Evolutionary conservation across 2,888 invertebrate genomes (phyloP).

Genomic region (Tiliacea citrago): DNA sequence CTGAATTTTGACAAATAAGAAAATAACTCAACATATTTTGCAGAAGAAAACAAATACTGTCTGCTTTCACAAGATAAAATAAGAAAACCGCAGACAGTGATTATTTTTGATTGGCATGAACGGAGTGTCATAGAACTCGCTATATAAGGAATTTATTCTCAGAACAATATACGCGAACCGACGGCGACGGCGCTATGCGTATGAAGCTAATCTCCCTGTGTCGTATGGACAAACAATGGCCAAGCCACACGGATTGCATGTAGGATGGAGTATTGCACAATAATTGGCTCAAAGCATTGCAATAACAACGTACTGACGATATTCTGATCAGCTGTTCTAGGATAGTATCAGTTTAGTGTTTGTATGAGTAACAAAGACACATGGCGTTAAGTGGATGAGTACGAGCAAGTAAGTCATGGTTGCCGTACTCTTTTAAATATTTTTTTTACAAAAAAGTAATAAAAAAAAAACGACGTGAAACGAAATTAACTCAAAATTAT

Average conservation of each 20-base stretch:
- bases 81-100: background rate
- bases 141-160: background rate
- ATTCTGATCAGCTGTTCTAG: background rate
- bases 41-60: background rate
- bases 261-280: background rate
- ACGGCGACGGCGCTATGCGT: background rate
- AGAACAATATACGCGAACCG: background rate
- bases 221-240: background rate
- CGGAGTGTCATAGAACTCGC: background rate
- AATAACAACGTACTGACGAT: background rate
- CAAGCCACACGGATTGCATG: background rate
- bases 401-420: background rate
- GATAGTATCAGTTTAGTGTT: background rate
- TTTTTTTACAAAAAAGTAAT: too few relatives aligned
- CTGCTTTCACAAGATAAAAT: background rate
- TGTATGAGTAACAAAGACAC: background rate
- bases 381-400: background rate
- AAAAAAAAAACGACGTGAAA: too few relatives aligned
- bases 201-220: conserved; percentile 18
- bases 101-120: background rate
- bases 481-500: too few relatives aligned
- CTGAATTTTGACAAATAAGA: background rate
- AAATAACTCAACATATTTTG: background rate
- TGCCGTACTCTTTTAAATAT: background rate
- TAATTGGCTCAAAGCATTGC: conserved; percentile 10